phyloP scores from a whole-genome alignment of 2,797 vertebrate species.

The Dendrocincla tyrannina region DNA sequence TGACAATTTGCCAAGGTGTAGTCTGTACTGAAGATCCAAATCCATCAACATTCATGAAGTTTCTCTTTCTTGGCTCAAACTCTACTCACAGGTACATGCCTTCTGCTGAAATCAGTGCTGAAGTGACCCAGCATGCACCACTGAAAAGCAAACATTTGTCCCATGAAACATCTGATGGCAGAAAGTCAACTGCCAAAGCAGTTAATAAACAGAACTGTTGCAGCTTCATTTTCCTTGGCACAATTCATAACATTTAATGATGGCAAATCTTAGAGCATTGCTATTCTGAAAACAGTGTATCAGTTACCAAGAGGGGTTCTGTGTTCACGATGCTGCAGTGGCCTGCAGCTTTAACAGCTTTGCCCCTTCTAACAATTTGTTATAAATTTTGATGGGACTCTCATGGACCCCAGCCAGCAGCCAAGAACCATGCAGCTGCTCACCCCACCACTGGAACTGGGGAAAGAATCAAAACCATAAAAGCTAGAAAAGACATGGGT shows the following conservation, averaged over 20 bases:
- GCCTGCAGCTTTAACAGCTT: not conserved
- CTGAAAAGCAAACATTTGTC: not conserved
- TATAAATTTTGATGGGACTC: not conserved
- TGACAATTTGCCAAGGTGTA: not conserved
- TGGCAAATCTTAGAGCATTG: not conserved
- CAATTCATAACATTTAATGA: not conserved
- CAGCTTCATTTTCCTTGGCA: not conserved
- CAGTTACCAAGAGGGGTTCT: not conserved
- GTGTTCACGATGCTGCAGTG: not conserved
- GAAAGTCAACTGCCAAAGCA: not conserved
- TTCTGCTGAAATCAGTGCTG: not conserved
- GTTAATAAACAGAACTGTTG: not conserved
- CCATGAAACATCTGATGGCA: not conserved
- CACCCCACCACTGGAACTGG: not conserved
- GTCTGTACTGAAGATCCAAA: not conserved
- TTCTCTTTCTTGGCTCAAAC: not conserved
- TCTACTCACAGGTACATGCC: not conserved
- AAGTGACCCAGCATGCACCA: not conserved
- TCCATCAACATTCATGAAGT: not conserved
- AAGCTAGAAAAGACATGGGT: rapidly evolving
- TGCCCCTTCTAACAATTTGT: not conserved
- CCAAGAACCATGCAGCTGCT: not conserved
- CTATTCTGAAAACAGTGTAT: not conserved
- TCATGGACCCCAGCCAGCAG: rapidly evolving
- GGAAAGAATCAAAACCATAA: not conserved